Evolutionary conservation across 2,797 vertebrate genomes (phyloP).

Genomic region (Brachymystax lenok): DNA sequence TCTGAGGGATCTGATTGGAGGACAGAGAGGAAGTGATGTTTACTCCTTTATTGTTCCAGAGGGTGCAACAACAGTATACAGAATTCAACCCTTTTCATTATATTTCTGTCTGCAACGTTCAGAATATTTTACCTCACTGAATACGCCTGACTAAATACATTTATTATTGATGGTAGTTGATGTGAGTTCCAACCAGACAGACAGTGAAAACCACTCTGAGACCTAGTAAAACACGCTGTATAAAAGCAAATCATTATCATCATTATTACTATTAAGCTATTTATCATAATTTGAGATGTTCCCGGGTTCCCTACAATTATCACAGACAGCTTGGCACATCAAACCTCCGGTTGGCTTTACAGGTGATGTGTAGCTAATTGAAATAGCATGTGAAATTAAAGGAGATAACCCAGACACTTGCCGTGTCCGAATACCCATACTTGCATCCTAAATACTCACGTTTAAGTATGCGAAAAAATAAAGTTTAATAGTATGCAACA

Average conservation of each 20-base stretch:
- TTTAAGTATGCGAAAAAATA: no score
- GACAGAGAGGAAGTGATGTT: conserved; percentile 22
- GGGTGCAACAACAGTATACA: background rate
- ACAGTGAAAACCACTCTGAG: background rate
- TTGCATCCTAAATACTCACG: no score
- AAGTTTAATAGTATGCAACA: no score
- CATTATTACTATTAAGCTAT: background rate
- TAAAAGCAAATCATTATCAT: background rate
- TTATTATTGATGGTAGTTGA: background rate
- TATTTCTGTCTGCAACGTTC: no score
- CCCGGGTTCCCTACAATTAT: background rate
- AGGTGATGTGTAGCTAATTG: background rate
- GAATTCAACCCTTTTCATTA: background rate
- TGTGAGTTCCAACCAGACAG: background rate
- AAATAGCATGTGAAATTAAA: background rate
- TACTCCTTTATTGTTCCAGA: conserved; percentile 11
- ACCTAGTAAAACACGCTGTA: background rate
- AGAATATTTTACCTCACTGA: no score
- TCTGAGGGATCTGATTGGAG: conserved; percentile 90
- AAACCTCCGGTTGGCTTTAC: background rate
- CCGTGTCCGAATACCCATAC: no score
- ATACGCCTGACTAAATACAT: background rate
- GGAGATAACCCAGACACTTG: no score
- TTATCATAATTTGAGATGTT: background rate
- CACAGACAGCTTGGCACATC: background rate